Conservation (phyloP, 2,797 vertebrate species). For the Cichlasoma orientale region DNA sequence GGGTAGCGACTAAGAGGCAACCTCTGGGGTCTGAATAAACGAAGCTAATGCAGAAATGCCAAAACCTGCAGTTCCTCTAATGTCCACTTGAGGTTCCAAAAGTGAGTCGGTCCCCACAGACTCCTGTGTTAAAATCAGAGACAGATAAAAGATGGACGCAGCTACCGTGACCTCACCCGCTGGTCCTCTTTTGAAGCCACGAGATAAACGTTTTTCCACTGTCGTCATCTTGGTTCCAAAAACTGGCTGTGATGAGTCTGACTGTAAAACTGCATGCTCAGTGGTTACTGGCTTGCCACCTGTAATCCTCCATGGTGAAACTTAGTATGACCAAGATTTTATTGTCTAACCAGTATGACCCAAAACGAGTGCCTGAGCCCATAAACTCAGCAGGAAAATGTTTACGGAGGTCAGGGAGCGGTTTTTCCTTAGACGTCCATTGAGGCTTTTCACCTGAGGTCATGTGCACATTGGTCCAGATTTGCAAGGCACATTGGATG, state of each 20-base stretch:
- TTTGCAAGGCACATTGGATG: too few species aligned
- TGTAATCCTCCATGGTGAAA: too few species aligned
- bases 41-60: background rate
- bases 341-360: too few species aligned
- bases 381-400: too few species aligned
- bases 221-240: background rate
- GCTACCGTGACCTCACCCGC: background rate
- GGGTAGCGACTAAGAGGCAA: background rate
- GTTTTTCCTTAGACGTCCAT: too few species aligned
- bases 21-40: background rate
- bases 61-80: background rate
- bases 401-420: too few species aligned
- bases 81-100: background rate
- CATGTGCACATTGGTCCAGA: too few species aligned
- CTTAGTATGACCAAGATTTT: too few species aligned
- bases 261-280: background rate
- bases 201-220: background rate
- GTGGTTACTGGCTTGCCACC: background rate
- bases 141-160: background rate
- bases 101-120: background rate
- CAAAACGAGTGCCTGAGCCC: too few species aligned
- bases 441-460: too few species aligned
- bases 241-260: background rate
- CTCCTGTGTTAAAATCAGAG: background rate
- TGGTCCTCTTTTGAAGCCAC: background rate